Evolutionary conservation across 35 echinoderm and acorn worm species (phyloP).

Genomic region (Amphiura filiformis): DNA sequence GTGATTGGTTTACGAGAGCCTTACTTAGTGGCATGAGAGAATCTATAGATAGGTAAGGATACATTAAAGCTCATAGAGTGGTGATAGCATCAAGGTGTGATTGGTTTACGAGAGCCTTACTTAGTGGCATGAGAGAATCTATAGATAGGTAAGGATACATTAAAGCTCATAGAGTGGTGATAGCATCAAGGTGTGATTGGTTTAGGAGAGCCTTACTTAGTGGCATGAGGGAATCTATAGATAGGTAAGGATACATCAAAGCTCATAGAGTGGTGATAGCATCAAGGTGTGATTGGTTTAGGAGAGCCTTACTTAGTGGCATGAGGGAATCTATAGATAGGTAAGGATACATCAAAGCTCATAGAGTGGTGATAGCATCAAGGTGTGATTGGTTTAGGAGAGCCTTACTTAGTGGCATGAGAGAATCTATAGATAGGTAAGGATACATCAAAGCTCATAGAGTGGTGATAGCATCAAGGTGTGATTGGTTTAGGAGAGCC

Average conservation of each 20-base stretch:
- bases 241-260: constrained; percentile 24
- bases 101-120: no score
- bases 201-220: neutral
- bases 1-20: constrained; percentile 78
- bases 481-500: constrained; percentile 86
- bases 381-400: no score
- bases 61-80: neutral
- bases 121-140: no score
- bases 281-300: constrained; percentile 85
- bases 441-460: constrained; percentile 70
- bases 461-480: constrained; percentile 66
- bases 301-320: constrained; percentile 74
- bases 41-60: constrained; percentile 75
- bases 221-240: no score
- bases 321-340: constrained; percentile 90
- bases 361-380: neutral
- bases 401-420: no score
- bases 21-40: constrained; percentile 86
- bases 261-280: constrained; percentile 77
- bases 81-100: no score
- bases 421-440: no score
- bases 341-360: constrained; percentile 34
- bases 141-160: no score
- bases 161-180: constrained; percentile 49
- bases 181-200: neutral